These are phyloP conservation scores for Ornithoptera alexandrae DNA, from an alignment of 2,888 invertebrate genomes.

Conservation along the genomic window DNA sequence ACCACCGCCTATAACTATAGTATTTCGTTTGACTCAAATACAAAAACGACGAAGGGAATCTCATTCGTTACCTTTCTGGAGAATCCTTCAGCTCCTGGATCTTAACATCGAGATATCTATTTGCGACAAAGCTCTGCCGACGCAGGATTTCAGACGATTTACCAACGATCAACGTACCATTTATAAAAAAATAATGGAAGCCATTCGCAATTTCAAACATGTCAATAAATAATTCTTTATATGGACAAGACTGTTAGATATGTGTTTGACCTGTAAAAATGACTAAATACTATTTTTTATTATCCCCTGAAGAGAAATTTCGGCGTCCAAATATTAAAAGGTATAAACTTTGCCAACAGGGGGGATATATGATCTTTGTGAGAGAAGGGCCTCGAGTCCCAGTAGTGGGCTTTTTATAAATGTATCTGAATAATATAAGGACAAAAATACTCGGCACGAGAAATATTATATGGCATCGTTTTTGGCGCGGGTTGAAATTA, in stretches of 20 bases:
- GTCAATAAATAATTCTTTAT: slow-evolving; percentile 10
- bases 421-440: background rate
- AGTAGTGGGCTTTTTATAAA: too few species aligned
- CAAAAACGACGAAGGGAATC: too few species aligned
- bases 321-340: background rate
- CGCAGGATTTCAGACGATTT: background rate
- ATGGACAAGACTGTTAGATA: slow-evolving; percentile 35
- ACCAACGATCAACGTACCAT: background rate
- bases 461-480: background rate
- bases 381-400: too few species aligned
- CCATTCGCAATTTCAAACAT: background rate
- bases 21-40: background rate
- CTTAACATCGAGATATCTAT: background rate
- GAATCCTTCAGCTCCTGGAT: background rate
- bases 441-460: background rate
- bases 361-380: too few species aligned
- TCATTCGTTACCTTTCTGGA: too few species aligned
- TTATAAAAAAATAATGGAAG: background rate
- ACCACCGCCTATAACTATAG: slow-evolving; percentile 29
- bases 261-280: slow-evolving; percentile 41
- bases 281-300: slow-evolving; percentile 29
- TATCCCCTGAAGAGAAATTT: background rate
- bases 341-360: background rate
- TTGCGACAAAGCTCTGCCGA: too few species aligned
- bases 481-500: background rate